These are phyloP conservation scores for Calidris pugnax DNA, from an alignment of 2,113 vertebrate species.

Conservation along the genomic window DNA sequence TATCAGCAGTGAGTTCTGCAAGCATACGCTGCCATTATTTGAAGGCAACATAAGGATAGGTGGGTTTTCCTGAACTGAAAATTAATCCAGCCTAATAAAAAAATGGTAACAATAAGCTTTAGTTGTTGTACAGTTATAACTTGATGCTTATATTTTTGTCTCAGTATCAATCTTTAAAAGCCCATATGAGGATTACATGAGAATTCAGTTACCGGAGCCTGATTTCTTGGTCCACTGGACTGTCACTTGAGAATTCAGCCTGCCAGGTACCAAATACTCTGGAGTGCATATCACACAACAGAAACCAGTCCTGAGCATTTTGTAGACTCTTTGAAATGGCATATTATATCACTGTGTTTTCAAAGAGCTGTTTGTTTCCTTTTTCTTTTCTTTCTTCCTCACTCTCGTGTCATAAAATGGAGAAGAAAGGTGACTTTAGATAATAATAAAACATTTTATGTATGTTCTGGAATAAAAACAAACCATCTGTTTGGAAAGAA, in stretches of 20 bases:
- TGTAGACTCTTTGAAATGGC: neutral
- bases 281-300: neutral
- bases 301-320: neutral
- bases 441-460: neutral
- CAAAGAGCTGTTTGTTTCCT: neutral
- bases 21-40: neutral
- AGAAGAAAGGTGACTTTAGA: neutral
- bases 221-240: neutral
- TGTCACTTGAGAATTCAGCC: neutral
- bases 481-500: neutral
- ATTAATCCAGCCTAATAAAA: neutral
- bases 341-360: neutral
- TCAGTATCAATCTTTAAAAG: neutral
- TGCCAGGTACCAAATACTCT: neutral
- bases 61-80: neutral
- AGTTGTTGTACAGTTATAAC: neutral
- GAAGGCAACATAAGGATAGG: neutral
- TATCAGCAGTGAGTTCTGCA: neutral
- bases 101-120: neutral
- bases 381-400: neutral
- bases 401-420: neutral
- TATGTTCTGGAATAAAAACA: neutral
- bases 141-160: neutral
- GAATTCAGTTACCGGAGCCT: neutral
- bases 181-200: neutral